These are phyloP conservation scores for Dipodomys spectabilis DNA, from an alignment of 2,113 vertebrate genomes.

Conservation along the genomic window DNA sequence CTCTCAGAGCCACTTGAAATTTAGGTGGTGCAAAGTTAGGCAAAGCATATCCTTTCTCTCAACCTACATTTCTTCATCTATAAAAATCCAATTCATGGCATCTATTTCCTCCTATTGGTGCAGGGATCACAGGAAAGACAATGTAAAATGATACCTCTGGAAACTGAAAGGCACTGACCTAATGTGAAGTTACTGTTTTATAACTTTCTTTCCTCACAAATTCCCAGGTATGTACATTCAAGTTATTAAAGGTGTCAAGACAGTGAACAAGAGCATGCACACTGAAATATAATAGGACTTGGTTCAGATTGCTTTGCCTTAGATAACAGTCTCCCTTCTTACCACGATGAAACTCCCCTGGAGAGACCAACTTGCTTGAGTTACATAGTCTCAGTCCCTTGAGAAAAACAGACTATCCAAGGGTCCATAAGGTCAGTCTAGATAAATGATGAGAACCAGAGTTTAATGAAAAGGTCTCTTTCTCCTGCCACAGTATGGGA, in stretches of 20 bases:
- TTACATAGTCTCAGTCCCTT: neutral
- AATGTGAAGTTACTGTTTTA: slow-evolving; percentile 25
- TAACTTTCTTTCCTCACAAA: slow-evolving; percentile 36
- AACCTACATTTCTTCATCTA: neutral
- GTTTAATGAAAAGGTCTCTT: slow-evolving; percentile 67
- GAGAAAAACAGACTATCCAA: slow-evolving; percentile 52
- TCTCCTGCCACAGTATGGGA: slow-evolving; percentile 20
- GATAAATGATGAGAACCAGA: slow-evolving; percentile 59
- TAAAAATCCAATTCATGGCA: slow-evolving; percentile 15
- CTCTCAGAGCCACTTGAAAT: neutral
- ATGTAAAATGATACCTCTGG: neutral
- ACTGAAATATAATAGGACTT: neutral
- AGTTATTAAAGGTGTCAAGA: slow-evolving; percentile 23
- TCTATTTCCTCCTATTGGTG: neutral
- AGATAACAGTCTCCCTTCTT: neutral
- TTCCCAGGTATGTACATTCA: neutral
- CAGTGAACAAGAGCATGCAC: neutral
- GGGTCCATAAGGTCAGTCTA: slow-evolving; percentile 7
- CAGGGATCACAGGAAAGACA: neutral
- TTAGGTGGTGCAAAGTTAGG: too few relatives aligned
- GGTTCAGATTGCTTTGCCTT: neutral
- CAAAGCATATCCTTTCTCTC: neutral
- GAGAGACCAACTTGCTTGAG: neutral
- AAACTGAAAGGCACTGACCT: slow-evolving; percentile 3
- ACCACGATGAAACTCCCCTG: neutral